phyloP scores from a whole-genome alignment of 2,113 vertebrate genomes.

The Sterrhoptilus dennistouni region DNA sequence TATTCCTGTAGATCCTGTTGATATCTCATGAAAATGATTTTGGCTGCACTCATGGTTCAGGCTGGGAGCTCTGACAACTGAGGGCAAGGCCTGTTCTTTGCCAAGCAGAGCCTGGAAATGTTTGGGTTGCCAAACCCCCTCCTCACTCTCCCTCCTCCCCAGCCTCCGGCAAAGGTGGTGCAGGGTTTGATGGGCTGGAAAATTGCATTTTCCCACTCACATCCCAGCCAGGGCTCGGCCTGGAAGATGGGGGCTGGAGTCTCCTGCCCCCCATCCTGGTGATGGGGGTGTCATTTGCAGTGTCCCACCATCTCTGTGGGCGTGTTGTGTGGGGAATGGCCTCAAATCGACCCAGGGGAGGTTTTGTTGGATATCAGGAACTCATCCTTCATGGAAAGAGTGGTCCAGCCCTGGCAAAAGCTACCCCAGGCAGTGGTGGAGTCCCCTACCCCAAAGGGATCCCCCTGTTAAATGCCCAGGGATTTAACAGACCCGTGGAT shows the following conservation, averaged over 20 bases:
- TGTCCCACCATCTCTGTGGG: not conserved
- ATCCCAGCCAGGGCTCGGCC: not conserved
- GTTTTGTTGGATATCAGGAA: not conserved
- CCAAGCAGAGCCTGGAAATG: not conserved
- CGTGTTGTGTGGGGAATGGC: not conserved
- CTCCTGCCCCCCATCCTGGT: fast-evolving
- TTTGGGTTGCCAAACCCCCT: not conserved
- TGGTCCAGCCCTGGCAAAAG: not conserved
- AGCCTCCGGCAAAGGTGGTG: not conserved
- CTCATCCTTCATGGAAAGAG: not conserved
- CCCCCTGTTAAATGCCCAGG: too few species aligned
- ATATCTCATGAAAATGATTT: not conserved
- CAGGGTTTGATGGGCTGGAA: not conserved
- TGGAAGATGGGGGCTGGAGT: not conserved
- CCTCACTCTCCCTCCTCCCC: not conserved
- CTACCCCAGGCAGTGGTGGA: not conserved
- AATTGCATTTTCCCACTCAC: not conserved
- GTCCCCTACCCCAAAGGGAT: too few species aligned
- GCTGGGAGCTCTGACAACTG: not conserved
- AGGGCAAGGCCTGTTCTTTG: not conserved
- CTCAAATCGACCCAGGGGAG: not conserved
- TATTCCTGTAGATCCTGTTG: constrained; percentile 11
- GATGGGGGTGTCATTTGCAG: fast-evolving
- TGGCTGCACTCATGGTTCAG: not conserved
- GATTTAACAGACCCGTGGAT: not conserved